Conservation (phyloP, 2,113 vertebrate genomes). For the Oostethus manadensis region DNA sequence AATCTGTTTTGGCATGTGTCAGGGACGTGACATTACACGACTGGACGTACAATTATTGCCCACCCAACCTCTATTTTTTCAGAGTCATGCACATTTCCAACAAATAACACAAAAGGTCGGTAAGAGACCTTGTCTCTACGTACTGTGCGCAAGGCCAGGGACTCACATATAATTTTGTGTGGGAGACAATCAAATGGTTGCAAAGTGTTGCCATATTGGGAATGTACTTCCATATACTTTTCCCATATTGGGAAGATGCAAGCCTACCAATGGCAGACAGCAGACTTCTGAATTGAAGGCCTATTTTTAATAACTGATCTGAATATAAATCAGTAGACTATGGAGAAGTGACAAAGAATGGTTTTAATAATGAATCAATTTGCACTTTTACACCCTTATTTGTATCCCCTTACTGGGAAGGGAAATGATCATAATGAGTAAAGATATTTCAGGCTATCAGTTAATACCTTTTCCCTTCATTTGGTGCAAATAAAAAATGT, state of each 20-base stretch:
- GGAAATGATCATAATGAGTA: constrained; percentile 15
- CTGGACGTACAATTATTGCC: constrained; percentile 18
- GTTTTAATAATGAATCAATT: neutral
- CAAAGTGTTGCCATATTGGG: neutral
- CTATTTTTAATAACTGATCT: neutral
- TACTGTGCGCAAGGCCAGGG: neutral
- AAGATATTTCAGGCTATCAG: constrained; percentile 11
- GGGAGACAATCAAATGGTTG: neutral
- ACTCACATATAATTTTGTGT: constrained; percentile 1
- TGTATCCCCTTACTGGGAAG: constrained; percentile 9
- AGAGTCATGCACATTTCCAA: constrained; percentile 17
- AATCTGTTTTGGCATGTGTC: constrained; percentile 4
- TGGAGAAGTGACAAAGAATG: neutral
- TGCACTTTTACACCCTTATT: constrained; percentile 20
- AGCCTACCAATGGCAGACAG: neutral
- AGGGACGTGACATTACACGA: constrained; percentile 19
- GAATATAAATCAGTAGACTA: no score
- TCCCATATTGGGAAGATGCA: neutral
- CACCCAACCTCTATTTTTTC: constrained; percentile 24
- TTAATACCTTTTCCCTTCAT: neutral
- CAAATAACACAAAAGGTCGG: neutral
- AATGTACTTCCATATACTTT: neutral
- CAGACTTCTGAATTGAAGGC: neutral
- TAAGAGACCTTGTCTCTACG: neutral
- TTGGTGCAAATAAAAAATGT: constrained; percentile 14